These are phyloP conservation scores for Bubo blakistoni DNA, from an alignment of 2,113 vertebrate genomes.

Conservation along the genomic window DNA sequence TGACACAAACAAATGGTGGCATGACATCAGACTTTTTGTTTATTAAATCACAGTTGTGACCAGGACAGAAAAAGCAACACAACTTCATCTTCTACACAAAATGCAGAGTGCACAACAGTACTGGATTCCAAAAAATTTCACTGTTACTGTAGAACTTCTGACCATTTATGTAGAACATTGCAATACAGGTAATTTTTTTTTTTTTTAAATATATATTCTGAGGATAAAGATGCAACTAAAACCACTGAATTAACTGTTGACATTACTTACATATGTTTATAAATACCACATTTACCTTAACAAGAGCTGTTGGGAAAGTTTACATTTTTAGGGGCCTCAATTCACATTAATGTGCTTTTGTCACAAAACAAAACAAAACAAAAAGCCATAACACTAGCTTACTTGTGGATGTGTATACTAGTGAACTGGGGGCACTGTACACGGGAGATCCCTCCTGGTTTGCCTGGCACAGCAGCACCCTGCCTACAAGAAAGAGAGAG, in stretches of 20 bases:
- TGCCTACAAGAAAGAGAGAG: slow-evolving; percentile 79
- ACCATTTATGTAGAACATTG: not conserved
- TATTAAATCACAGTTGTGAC: not conserved
- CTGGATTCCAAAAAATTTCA: not conserved
- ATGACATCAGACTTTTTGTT: not conserved
- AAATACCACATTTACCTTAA: not conserved
- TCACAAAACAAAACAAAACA: slow-evolving; percentile 65
- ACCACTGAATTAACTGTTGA: not conserved
- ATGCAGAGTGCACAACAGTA: not conserved
- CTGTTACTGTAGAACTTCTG: not conserved
- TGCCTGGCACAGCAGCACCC: slow-evolving; percentile 82
- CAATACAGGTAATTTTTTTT: not conserved
- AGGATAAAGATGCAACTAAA: slow-evolving; percentile 1
- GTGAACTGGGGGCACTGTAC: slow-evolving; percentile 83
- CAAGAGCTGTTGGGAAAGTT: not conserved
- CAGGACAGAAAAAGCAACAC: not conserved
- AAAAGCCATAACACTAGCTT: slow-evolving; percentile 69
- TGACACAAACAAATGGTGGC: not conserved
- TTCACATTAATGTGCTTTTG: slow-evolving; percentile 43
- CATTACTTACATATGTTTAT: slow-evolving; percentile 7
- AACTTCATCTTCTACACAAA: not conserved
- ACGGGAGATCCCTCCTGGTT: slow-evolving; percentile 83
- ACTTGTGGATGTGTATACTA: slow-evolving; percentile 85
- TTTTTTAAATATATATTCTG: not conserved
- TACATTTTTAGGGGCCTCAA: slow-evolving; percentile 37